Evolutionary conservation across 2,797 vertebrate species (phyloP).

Genomic region (Phaenicophaeus curvirostris): DNA sequence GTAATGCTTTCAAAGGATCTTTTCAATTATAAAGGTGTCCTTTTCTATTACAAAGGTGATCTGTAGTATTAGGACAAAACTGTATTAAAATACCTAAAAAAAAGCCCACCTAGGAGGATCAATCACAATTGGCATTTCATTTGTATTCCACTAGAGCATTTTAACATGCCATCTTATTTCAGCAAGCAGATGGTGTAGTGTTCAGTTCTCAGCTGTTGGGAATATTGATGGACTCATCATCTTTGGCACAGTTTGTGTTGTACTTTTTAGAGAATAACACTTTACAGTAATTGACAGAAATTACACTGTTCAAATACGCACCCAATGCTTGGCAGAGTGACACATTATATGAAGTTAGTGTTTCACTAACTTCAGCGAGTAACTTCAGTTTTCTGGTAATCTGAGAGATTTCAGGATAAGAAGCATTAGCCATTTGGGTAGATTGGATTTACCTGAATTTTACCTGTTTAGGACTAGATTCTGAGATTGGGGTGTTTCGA

Average conservation of each 20-base stretch:
- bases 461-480: not conserved
- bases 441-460: not conserved
- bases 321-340: not conserved
- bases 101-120: not conserved
- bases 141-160: not conserved
- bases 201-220: constrained; percentile 14
- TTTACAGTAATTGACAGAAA: constrained; percentile 26
- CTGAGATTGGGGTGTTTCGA: not conserved
- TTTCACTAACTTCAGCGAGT: not conserved
- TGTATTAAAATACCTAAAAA: not conserved
- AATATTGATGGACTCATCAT: not conserved
- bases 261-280: constrained; percentile 26
- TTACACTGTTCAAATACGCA: not conserved
- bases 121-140: not conserved
- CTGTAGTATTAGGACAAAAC: not conserved
- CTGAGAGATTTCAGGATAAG: not conserved
- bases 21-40: not conserved
- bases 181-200: constrained; percentile 1
- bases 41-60: not conserved
- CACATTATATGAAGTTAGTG: not conserved
- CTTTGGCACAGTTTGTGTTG: not conserved
- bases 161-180: constrained; percentile 19
- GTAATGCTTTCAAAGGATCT: not conserved
- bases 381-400: not conserved
- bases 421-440: not conserved